Conservation (phyloP, 2,888 invertebrate species). For the Tachina lurida region DNA sequence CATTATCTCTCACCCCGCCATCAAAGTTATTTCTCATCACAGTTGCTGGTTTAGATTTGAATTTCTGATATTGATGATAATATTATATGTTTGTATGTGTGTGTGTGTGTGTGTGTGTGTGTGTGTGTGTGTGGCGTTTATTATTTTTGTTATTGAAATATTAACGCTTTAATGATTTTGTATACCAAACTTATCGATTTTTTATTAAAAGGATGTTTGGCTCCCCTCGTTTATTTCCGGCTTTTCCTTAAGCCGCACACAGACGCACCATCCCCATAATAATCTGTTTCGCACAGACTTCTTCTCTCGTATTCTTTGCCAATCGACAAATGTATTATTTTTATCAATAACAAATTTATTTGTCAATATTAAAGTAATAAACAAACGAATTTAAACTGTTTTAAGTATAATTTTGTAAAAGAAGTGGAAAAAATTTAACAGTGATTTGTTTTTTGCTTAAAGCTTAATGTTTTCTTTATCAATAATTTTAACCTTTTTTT, state of each 20-base stretch:
- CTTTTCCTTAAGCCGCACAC: background rate
- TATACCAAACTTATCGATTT: slow-evolving; percentile 49
- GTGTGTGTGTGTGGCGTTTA: background rate
- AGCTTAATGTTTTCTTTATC: slow-evolving; percentile 1
- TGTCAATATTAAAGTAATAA: slow-evolving; percentile 53
- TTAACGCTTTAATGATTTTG: slow-evolving; percentile 64
- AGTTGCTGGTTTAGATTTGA: slow-evolving; percentile 4
- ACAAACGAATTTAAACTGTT: slow-evolving; percentile 6
- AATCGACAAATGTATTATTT: slow-evolving; percentile 29
- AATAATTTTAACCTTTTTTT: slow-evolving; percentile 9
- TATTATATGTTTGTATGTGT: background rate
- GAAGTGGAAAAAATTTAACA: background rate
- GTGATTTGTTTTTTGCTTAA: slow-evolving; percentile 24
- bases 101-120: background rate
- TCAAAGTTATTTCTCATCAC: background rate
- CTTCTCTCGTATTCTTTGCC: background rate
- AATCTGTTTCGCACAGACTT: background rate
- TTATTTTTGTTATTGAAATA: slow-evolving; percentile 53
- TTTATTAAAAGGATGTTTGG: slow-evolving; percentile 25
- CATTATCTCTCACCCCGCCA: background rate
- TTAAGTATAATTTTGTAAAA: background rate
- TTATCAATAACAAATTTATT: slow-evolving; percentile 11
- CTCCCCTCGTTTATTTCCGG: slow-evolving; percentile 6
- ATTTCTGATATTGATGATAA: slow-evolving; percentile 22
- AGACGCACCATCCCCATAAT: slow-evolving; percentile 27